Evolutionary conservation across 2,113 vertebrate genomes (phyloP), one percentile per base, ranked within the genome.

Genomic region (Stigmatopora argus): DNA sequence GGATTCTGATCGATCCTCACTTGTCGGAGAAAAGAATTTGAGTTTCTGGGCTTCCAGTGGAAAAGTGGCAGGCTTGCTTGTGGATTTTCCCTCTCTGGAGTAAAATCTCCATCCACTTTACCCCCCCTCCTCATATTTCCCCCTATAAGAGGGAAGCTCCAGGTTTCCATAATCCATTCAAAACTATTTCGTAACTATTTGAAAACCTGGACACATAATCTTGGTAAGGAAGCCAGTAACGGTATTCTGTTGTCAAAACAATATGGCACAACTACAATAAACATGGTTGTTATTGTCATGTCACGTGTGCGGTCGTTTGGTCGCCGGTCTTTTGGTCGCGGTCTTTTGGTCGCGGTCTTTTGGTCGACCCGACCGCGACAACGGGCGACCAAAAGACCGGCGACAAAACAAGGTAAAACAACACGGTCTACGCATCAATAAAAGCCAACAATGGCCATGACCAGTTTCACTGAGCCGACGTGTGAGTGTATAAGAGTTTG

Each of bases 21-120:
- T 80, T 81, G 84, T 83, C 82, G 78, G 72, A 21, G 66, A 75
- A 72, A 78, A 75, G 65, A 82, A 79, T 76, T 79, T 44, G 46
- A 68, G 70, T 23, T 69, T 72, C 66, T 72, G 23, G 46, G 44
- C 65, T 34, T 81, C 73, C 84, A 75, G 71, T 72, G 80, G 84
- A 87, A 85, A 87, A 85, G 72, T 71, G 72, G 72, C 51, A 34
- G 73, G 75, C 15, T 14, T 72, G 58, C 75, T 80, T 62, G 66
- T 62, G 58, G 79, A 59, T 81, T 85, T 89, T 87, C 78, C 80
- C 79, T 17, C 70, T 74, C 70, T 66, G 73, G 35, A 73, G 74
- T 56, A 15, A 72, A 73, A 73, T 74, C 72, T 72, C 65, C 62
- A n/a, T n/a, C 17, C 34, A 11, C 57, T 41, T 18, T 19, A 5